A percentile compares a stretch with the other conserved stretches of the same genome.
Conservation (phyloP, 1,140 invertebrate genomes). For the Drosophila orena region DNA sequence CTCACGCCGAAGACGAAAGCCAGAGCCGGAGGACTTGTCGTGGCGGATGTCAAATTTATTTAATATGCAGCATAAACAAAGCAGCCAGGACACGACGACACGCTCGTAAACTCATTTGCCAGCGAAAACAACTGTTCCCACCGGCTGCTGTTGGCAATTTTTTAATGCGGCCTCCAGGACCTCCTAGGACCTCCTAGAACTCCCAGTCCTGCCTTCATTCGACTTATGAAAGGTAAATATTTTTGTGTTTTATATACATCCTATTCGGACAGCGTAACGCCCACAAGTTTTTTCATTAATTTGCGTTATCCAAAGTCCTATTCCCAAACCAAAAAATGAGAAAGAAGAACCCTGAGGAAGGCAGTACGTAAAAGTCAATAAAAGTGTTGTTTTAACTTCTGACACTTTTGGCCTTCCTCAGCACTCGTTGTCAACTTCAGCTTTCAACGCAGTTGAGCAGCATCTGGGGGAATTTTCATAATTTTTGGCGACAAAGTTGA, state of each 20-base stretch:
- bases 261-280: conserved; percentile 38
- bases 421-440: conserved; percentile 69
- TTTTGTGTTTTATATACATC: conserved; percentile 41
- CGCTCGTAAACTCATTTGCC: conserved; percentile 79
- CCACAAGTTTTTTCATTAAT: conserved; percentile 80
- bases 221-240: conserved; percentile 62
- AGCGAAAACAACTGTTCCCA: conserved; percentile 43
- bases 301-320: conserved; percentile 43
- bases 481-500: conserved; percentile 68
- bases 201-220: background rate
- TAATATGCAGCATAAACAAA: conserved; percentile 81
- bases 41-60: conserved; percentile 69
- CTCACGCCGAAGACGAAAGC: conserved; percentile 23
- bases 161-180: conserved; percentile 79
- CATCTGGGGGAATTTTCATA: conserved; percentile 49
- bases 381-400: conserved; percentile 73
- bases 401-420: conserved; percentile 22
- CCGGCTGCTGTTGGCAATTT: conserved; percentile 52
- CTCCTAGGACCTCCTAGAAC: background rate
- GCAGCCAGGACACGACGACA: conserved; percentile 64
- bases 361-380: conserved; percentile 43
- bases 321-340: conserved; percentile 13
- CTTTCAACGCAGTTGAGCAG: conserved; percentile 14
- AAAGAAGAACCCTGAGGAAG: background rate
- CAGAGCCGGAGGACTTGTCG: conserved; percentile 49